Percentiles rank a stretch among this genome's conserved stretches.
Conservation (phyloP, 2,888 invertebrate genomes). For the Sinelater perroti region DNA sequence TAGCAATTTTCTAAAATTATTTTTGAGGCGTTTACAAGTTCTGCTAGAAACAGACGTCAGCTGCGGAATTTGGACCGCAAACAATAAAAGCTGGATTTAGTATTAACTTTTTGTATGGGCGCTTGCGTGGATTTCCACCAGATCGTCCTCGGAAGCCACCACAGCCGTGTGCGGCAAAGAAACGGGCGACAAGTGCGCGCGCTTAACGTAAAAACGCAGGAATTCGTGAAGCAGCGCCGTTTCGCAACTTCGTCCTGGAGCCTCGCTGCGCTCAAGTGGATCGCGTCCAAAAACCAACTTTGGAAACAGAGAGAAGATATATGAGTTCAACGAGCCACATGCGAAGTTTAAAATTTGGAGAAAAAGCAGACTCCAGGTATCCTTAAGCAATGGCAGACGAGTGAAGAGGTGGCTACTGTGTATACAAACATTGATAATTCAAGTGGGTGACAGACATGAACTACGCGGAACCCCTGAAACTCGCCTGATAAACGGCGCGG, state of each 20-base stretch:
- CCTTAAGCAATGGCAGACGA: constrained; percentile 45
- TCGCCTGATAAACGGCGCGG: constrained; percentile 41
- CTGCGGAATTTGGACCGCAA: constrained; percentile 2
- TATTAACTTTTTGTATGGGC: neutral
- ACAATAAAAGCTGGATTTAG: constrained; percentile 4
- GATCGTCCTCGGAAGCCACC: neutral
- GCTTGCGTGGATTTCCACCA: neutral
- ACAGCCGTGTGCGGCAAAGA: neutral
- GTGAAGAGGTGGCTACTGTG: constrained; percentile 46
- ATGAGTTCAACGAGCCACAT: constrained; percentile 31
- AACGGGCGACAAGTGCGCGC: neutral
- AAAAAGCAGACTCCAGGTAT: constrained; percentile 45
- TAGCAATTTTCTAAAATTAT: no score
- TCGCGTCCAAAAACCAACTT: constrained; percentile 5
- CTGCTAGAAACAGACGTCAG: no score
- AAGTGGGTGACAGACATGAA: constrained; percentile 48
- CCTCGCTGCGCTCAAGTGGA: no score
- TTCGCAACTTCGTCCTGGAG: no score
- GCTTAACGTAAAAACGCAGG: no score
- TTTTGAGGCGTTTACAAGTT: no score
- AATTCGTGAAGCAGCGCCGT: no score
- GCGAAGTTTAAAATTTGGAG: constrained; percentile 30
- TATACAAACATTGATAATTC: constrained; percentile 45
- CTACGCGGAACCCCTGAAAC: constrained; percentile 41
- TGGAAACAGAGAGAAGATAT: constrained; percentile 18